Conservation (phyloP, 1,140 invertebrate species). For the Tetraneura akinire region DNA sequence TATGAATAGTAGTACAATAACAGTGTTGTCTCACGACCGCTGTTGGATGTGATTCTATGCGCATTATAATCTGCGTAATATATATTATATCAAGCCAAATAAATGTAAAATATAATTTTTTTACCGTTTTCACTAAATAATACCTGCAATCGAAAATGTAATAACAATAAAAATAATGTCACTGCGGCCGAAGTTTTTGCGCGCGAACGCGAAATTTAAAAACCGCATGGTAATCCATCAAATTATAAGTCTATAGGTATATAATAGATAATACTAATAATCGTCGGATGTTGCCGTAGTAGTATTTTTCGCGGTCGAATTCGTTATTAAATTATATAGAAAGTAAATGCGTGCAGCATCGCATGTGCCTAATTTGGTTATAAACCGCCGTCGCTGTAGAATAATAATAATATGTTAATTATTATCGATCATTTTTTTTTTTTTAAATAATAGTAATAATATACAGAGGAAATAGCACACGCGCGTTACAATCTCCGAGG, state of each 20-base stretch:
- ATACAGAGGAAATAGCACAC: neutral
- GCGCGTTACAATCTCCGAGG: neutral
- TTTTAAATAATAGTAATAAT: too few relatives aligned
- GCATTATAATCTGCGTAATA: too few relatives aligned
- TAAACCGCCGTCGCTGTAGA: neutral
- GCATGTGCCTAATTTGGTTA: neutral
- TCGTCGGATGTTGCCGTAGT: neutral
- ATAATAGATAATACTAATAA: neutral
- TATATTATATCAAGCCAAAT: too few relatives aligned
- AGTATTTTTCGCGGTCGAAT: neutral
- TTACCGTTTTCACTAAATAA: too few relatives aligned
- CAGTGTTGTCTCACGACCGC: neutral
- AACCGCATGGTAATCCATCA: neutral
- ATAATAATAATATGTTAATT: neutral
- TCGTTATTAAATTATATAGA: neutral
- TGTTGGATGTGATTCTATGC: too few relatives aligned
- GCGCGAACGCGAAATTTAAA: neutral
- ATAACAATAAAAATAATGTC: too few relatives aligned
- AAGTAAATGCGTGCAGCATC: neutral
- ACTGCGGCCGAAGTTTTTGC: too few relatives aligned
- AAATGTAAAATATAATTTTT: too few relatives aligned
- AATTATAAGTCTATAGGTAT: neutral
- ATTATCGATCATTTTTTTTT: too few relatives aligned
- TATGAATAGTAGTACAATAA: neutral
- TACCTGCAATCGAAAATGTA: neutral